Conservation (phyloP, 2,113 vertebrate species). For the Marmota flaviventris region DNA sequence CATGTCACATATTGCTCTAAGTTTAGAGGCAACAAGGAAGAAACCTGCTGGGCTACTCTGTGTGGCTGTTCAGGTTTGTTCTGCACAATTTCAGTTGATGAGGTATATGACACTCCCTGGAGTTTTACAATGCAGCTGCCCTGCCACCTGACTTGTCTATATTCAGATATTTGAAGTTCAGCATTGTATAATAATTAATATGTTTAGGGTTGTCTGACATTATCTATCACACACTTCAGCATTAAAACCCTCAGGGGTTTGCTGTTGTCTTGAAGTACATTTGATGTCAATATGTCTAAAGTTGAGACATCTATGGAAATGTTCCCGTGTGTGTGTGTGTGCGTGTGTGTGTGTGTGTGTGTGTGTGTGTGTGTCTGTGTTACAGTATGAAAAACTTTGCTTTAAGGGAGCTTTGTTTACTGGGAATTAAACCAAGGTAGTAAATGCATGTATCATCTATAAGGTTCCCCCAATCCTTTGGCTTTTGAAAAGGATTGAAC, state of each 20-base stretch:
- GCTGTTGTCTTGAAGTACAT: background rate
- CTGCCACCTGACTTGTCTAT: background rate
- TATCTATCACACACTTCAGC: background rate
- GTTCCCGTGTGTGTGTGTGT: background rate
- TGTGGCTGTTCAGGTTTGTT: background rate
- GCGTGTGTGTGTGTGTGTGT: background rate
- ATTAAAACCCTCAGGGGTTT: background rate
- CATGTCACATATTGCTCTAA: background rate
- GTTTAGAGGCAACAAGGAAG: background rate
- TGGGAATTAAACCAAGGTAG: background rate
- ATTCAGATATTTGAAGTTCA: constrained; percentile 10
- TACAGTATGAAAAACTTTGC: background rate
- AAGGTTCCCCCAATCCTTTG: background rate
- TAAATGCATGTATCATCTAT: background rate
- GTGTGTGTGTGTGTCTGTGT: background rate
- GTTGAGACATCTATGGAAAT: background rate
- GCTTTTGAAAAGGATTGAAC: background rate
- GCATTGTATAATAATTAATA: background rate
- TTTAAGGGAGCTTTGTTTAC: background rate
- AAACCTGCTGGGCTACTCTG: background rate
- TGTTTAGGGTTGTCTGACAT: background rate
- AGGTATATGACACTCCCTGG: background rate
- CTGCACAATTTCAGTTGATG: background rate
- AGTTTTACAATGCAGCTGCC: background rate
- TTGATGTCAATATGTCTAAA: background rate